Conservation (phyloP, 2,113 vertebrate genomes). For the Pomatorhinus ruficollis region DNA sequence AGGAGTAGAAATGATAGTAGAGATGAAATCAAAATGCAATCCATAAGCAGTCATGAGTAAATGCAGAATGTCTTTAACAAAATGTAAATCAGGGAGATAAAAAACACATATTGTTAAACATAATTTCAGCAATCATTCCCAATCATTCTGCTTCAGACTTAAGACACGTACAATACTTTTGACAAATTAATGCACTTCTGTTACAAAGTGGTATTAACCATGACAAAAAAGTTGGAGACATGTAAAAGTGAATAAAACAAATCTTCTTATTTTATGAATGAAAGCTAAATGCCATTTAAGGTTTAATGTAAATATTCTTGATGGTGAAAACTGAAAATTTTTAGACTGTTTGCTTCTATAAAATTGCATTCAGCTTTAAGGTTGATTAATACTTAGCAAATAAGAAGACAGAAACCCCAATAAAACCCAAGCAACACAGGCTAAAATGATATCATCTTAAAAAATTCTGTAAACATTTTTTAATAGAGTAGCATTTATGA, state of each 20-base stretch:
- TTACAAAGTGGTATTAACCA: not conserved
- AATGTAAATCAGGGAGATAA: not conserved
- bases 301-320: not conserved
- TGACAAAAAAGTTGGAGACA: not conserved
- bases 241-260: not conserved
- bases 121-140: not conserved
- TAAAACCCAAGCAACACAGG: not conserved
- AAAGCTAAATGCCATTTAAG: not conserved
- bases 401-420: not conserved
- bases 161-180: not conserved
- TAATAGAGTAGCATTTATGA: not conserved
- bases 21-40: not conserved
- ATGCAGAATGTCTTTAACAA: not conserved
- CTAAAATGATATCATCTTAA: fast-evolving
- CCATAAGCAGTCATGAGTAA: not conserved
- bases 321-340: not conserved
- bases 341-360: not conserved
- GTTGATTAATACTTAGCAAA: not conserved
- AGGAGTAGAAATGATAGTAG: not conserved
- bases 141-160: not conserved
- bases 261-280: not conserved
- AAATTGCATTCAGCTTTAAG: not conserved
- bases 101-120: not conserved
- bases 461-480: not conserved
- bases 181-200: not conserved